A percentile compares a stretch with the other conserved stretches of the same genome.
Conservation (phyloP, 2,888 invertebrate species). For the Tetranychus truncatus region DNA sequence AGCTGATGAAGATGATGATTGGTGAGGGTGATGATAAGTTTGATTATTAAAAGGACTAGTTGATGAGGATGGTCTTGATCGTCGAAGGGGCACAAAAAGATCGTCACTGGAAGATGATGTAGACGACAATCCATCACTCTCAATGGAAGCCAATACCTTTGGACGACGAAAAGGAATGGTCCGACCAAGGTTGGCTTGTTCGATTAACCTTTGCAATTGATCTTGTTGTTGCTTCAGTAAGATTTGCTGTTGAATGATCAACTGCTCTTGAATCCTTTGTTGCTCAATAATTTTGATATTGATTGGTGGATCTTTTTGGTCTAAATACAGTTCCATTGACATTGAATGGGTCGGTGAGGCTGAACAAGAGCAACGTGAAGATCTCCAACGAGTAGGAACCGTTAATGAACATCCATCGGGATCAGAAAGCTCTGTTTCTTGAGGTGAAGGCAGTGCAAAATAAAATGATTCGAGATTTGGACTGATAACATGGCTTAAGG, state of each 20-base stretch:
- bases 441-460: slow-evolving; percentile 27
- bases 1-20: neutral
- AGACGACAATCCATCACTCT: slow-evolving; percentile 26
- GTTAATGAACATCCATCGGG: slow-evolving; percentile 27
- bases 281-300: slow-evolving; percentile 17
- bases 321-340: slow-evolving; percentile 12
- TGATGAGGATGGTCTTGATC: neutral
- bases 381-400: slow-evolving; percentile 15
- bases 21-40: neutral
- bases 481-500: slow-evolving; percentile 16
- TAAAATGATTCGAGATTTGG: slow-evolving; percentile 18
- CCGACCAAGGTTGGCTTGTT: slow-evolving; percentile 9
- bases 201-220: slow-evolving; percentile 13
- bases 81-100: neutral
- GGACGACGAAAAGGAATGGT: neutral
- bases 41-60: neutral
- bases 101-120: slow-evolving; percentile 20
- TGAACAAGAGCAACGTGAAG: slow-evolving; percentile 21
- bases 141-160: slow-evolving; percentile 27
- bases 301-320: slow-evolving; percentile 15
- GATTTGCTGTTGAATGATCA: slow-evolving; percentile 14
- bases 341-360: slow-evolving; percentile 21
- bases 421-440: slow-evolving; percentile 27
- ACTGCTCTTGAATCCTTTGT: slow-evolving; percentile 16
- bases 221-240: slow-evolving; percentile 16